A percentile compares a stretch with the other conserved stretches of the same genome.
Evolutionary conservation across 1,140 invertebrate species (phyloP).

Genomic region (Andricus grossulariae): DNA sequence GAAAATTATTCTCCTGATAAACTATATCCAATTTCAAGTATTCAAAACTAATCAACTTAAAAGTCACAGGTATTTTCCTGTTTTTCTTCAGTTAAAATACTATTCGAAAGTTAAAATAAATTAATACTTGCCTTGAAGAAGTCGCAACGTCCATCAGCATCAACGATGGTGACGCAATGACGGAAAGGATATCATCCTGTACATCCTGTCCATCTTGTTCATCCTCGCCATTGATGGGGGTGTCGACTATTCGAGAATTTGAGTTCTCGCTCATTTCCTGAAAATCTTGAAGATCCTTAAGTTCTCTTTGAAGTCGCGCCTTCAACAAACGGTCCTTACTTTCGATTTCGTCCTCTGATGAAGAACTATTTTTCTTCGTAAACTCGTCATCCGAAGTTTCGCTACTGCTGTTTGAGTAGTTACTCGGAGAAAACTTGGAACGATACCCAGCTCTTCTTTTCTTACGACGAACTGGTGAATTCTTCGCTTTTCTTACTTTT

Average conservation of each 20-base stretch:
- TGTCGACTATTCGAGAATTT: neutral
- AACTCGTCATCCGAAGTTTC: neutral
- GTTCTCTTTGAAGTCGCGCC: neutral
- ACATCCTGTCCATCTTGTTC: neutral
- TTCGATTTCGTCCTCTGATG: neutral
- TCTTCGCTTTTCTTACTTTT: neutral
- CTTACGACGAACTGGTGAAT: neutral
- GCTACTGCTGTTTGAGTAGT: neutral
- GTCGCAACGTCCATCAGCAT: neutral
- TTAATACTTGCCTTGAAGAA: neutral
- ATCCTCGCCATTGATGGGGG: neutral
- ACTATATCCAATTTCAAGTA: too few relatives aligned
- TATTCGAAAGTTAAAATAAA: neutral
- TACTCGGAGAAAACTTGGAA: neutral
- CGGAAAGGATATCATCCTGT: neutral
- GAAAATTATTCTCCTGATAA: too few relatives aligned
- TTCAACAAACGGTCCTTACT: neutral
- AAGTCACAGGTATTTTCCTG: too few relatives aligned
- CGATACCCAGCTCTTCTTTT: neutral
- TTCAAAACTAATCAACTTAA: too few relatives aligned
- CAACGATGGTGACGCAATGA: neutral
- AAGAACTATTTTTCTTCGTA: neutral
- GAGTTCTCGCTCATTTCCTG: neutral
- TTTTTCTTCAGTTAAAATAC: neutral
- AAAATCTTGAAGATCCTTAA: neutral